Conservation (phyloP, 2,888 invertebrate species). For the Melieria picta region DNA sequence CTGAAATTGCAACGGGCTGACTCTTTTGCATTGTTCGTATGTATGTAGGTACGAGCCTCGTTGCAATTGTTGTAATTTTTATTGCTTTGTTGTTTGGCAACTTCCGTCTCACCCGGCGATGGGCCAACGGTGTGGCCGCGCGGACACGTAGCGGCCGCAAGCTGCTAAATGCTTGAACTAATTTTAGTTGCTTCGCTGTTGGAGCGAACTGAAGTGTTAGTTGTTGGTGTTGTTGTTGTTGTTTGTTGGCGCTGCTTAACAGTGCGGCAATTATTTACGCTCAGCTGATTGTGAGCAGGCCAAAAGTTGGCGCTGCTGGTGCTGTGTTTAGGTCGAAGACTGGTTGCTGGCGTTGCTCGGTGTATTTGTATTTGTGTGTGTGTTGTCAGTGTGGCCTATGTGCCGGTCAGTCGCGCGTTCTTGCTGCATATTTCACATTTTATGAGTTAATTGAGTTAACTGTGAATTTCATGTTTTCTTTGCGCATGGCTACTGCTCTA, state of each 20-base stretch:
- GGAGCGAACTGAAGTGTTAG: neutral
- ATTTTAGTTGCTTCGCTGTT: constrained; percentile 15
- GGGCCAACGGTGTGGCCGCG: constrained; percentile 13
- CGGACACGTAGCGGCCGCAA: too few species aligned
- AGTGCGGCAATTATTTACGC: constrained; percentile 61
- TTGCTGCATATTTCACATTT: constrained; percentile 51
- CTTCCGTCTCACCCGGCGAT: neutral
- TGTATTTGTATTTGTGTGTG: neutral
- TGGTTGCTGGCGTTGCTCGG: neutral
- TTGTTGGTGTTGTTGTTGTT: constrained; percentile 21
- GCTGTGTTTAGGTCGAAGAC: constrained; percentile 24
- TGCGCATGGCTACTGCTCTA: too few species aligned
- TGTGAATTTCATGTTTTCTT: constrained; percentile 49
- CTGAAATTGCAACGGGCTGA: neutral
- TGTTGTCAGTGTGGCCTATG: neutral
- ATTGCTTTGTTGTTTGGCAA: too few species aligned
- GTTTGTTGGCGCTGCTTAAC: constrained; percentile 32
- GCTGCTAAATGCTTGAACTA: constrained; percentile 18
- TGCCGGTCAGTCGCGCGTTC: too few species aligned
- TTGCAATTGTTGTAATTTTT: too few species aligned
- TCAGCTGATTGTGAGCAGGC: constrained; percentile 52
- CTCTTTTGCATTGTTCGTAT: constrained; percentile 7
- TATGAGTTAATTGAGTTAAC: constrained; percentile 63
- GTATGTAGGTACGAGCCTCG: neutral
- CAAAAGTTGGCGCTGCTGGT: constrained; percentile 39